These are phyloP conservation scores for Phortica variegata DNA, from an alignment of 1,140 invertebrate species.

Conservation along the genomic window DNA sequence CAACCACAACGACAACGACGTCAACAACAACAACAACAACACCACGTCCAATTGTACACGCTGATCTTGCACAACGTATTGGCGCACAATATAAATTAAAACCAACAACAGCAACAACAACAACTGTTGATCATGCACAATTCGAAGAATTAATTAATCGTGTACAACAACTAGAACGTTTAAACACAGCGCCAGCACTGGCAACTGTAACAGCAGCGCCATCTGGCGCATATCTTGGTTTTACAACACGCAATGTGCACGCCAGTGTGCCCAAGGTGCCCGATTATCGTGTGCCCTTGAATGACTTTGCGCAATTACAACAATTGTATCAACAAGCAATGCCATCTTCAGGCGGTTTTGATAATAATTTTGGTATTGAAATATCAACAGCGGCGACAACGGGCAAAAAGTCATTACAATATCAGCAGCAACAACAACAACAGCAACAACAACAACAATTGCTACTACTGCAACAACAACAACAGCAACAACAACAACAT, in stretches of 20 bases:
- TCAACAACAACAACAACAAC: conserved; percentile 6
- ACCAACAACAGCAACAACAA: conserved; percentile 18
- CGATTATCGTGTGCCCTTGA: conserved; percentile 25
- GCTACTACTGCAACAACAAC: no score
- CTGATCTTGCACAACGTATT: conserved; percentile 1
- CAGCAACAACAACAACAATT: conserved; percentile 15
- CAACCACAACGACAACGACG: conserved; percentile 11
- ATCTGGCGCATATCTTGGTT: conserved; percentile 36
- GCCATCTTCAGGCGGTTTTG: no score
- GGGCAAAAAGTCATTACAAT: conserved; percentile 18
- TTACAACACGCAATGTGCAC: conserved; percentile 41
- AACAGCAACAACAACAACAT: no score
- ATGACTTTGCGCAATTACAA: conserved; percentile 45
- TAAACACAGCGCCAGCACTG: conserved; percentile 13
- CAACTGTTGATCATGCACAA: conserved; percentile 33
- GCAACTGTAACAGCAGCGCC: conserved; percentile 27
- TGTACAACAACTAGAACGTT: conserved; percentile 45
- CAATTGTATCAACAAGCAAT: neutral
- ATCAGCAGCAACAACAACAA: conserved; percentile 16
- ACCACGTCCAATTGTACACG: conserved; percentile 12
- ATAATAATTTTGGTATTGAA: conserved; percentile 24
- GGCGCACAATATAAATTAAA: no score
- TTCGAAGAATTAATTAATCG: conserved; percentile 45
- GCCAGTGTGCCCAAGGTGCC: neutral
- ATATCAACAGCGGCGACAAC: conserved; percentile 46